phyloP scores from a whole-genome alignment of 2,113 vertebrate genomes.

The Chaetodon auriga region DNA sequence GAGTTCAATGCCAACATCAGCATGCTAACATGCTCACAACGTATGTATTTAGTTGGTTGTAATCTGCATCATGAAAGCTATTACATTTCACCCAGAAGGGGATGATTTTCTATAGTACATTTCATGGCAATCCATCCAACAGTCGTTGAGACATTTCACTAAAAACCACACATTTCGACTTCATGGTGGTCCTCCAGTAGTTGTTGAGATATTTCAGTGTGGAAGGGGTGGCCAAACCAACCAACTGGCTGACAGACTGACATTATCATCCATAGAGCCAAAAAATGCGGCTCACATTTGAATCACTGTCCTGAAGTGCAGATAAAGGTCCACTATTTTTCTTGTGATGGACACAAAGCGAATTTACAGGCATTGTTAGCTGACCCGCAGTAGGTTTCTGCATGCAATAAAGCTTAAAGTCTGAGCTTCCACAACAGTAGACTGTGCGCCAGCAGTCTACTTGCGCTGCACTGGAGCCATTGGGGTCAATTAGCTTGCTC shows the following conservation, averaged over 20 bases:
- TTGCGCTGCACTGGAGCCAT: not conserved
- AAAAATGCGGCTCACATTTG: not conserved
- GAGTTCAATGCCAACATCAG: not conserved
- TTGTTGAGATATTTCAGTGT: not conserved
- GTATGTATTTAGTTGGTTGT: no score
- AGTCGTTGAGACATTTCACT: constrained; percentile 2
- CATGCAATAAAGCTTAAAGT: no score
- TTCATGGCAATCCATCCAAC: not conserved
- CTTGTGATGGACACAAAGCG: not conserved
- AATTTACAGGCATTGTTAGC: no score
- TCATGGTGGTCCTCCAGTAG: not conserved
- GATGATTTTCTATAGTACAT: not conserved
- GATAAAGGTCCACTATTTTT: not conserved
- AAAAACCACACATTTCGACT: not conserved
- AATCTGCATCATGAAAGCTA: not conserved
- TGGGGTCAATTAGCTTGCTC: constrained; percentile 10
- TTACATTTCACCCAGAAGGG: not conserved
- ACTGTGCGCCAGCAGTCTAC: not conserved
- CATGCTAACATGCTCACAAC: not conserved
- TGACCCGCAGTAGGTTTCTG: no score
- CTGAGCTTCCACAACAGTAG: no score
- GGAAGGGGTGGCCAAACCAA: not conserved
- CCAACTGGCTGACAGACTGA: not conserved
- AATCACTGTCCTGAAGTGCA: not conserved
- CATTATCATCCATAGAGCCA: not conserved